Evolutionary conservation across 2,797 vertebrate genomes (phyloP).

Genomic region (Lateolabrax maculatus): DNA sequence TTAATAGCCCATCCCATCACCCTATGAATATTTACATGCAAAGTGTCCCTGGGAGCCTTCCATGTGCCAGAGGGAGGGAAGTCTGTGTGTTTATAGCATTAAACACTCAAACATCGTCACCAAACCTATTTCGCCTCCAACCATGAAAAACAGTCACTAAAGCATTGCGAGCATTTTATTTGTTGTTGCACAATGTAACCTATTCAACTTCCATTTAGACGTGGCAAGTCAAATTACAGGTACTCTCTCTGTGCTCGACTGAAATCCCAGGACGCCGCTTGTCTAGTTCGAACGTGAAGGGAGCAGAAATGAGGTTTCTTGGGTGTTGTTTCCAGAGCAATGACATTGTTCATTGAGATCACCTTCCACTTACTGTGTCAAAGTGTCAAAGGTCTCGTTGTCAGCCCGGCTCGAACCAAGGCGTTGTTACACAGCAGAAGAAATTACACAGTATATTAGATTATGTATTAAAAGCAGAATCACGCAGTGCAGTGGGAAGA

Average conservation of each 20-base stretch:
- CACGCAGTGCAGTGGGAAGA: not conserved
- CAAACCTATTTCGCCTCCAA: conserved; percentile 82
- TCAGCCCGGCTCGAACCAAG: conserved; percentile 44
- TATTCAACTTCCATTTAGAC: conserved; percentile 81
- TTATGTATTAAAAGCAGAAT: conserved; percentile 22
- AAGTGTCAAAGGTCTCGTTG: conserved; percentile 70
- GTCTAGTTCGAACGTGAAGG: conserved; percentile 65
- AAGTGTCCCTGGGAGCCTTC: conserved; percentile 85
- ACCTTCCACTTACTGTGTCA: conserved; percentile 72
- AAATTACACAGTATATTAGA: conserved; percentile 40
- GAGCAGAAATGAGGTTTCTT: conserved; percentile 59
- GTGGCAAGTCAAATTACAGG: conserved; percentile 80
- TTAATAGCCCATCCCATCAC: conserved; percentile 83
- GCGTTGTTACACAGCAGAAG: conserved; percentile 18
- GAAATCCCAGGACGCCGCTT: conserved; percentile 79
- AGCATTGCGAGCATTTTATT: conserved; percentile 77
- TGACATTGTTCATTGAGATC: conserved; percentile 72
- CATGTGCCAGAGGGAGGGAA: conserved; percentile 81
- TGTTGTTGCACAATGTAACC: conserved; percentile 80
- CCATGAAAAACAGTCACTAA: conserved; percentile 79
- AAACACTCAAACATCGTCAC: conserved; percentile 83
- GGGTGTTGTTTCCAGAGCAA: conserved; percentile 60
- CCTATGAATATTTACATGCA: conserved; percentile 88
- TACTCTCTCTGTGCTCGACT: conserved; percentile 58
- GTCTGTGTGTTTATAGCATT: conserved; percentile 85